phyloP scores from a whole-genome alignment of 2,797 vertebrate genomes.

The Sebastes minor region DNA sequence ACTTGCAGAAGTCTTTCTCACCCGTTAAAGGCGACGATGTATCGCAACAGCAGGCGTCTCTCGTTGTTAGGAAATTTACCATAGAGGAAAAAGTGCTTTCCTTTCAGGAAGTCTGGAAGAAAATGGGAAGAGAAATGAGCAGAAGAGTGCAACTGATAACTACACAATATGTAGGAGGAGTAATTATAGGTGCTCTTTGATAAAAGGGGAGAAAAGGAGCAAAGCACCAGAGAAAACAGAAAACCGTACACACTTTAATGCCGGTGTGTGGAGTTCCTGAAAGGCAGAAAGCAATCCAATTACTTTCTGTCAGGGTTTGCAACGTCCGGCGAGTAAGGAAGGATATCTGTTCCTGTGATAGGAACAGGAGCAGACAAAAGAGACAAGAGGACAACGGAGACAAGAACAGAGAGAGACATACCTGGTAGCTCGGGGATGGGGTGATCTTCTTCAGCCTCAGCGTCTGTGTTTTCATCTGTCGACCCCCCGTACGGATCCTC shows the following conservation, averaged over 20 bases:
- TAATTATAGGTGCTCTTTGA: conserved; percentile 4
- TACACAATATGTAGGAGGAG: not conserved
- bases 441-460: conserved; percentile 82
- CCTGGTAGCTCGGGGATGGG: conserved; percentile 90
- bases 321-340: not conserved
- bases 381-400: not conserved
- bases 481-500: conserved; percentile 88
- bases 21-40: conserved; percentile 92
- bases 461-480: conserved; percentile 92
- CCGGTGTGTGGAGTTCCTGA: not conserved
- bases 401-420: conserved; percentile 41
- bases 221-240: not conserved
- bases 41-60: conserved; percentile 85
- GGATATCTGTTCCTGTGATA: not conserved
- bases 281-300: conserved; percentile 2
- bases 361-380: not conserved
- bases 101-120: conserved; percentile 84
- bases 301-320: not conserved
- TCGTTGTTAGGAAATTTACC: conserved; percentile 90
- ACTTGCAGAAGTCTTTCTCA: conserved; percentile 46
- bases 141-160: not conserved
- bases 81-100: conserved; percentile 90
- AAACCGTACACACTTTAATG: not conserved
- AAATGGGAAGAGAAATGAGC: not conserved
- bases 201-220: not conserved